Conservation (phyloP, 1,140 invertebrate species). For the Pseudoatta argentina region DNA sequence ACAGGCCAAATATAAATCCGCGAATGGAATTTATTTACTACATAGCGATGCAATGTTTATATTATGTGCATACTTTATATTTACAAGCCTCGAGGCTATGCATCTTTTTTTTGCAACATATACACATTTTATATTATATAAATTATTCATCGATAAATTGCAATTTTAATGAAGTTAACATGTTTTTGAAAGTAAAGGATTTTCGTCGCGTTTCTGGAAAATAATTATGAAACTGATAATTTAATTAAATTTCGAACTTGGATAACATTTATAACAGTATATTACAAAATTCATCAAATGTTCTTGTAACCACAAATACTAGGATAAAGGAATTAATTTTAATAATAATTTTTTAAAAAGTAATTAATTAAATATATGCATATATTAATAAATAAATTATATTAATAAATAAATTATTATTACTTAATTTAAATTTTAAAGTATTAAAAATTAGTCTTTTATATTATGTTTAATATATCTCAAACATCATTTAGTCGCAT, state of each 20-base stretch:
- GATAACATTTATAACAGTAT: background rate
- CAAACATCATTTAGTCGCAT: background rate
- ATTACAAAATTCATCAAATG: background rate
- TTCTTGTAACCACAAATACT: background rate
- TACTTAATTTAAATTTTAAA: background rate
- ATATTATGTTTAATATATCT: background rate
- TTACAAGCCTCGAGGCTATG: background rate
- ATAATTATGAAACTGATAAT: slow-evolving; percentile 12
- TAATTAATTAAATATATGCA: too few relatives aligned
- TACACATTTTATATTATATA: slow-evolving; percentile 1
- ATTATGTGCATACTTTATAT: slow-evolving; percentile 32
- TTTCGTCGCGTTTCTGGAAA: background rate
- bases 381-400: background rate
- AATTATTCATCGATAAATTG: slow-evolving; percentile 38
- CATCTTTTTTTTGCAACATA: background rate
- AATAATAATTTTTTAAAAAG: background rate
- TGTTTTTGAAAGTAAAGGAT: slow-evolving; percentile 21
- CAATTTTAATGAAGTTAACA: slow-evolving; percentile 16
- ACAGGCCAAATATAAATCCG: slow-evolving; percentile 23
- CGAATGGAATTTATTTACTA: slow-evolving; percentile 38
- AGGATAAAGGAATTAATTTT: slow-evolving; percentile 1
- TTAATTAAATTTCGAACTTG: slow-evolving; percentile 38
- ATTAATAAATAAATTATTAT: background rate
- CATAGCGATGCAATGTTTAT: slow-evolving; percentile 27
- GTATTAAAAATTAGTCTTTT: background rate